Conservation (phyloP, 2,113 vertebrate species). For the Perca schrenkii region DNA sequence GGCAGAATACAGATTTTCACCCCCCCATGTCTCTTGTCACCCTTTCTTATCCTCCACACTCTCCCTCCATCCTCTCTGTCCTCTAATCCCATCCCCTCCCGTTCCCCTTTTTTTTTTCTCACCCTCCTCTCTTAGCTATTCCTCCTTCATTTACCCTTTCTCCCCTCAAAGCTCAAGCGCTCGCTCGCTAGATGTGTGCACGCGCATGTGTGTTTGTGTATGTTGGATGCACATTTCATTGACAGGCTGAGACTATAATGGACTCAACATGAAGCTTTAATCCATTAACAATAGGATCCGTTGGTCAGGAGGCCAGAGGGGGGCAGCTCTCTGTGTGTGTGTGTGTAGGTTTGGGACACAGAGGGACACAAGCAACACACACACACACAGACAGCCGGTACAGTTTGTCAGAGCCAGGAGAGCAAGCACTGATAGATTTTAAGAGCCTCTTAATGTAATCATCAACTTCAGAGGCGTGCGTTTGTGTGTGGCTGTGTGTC, state of each 20-base stretch:
- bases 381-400: constrained; percentile 8
- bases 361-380: background rate
- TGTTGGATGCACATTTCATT: constrained; percentile 85
- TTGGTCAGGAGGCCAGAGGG: constrained; percentile 75
- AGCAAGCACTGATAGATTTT: constrained; percentile 78
- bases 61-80: constrained; percentile 67
- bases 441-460: constrained; percentile 81
- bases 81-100: constrained; percentile 70
- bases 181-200: constrained; percentile 59
- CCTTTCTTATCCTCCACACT: constrained; percentile 70
- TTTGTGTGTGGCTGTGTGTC: constrained; percentile 56
- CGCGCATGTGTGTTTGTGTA: constrained; percentile 77
- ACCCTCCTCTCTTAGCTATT: constrained; percentile 56
- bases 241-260: constrained; percentile 82
- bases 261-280: constrained; percentile 84
- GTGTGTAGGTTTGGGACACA: background rate
- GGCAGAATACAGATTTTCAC: constrained; percentile 65
- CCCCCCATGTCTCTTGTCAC: constrained; percentile 62
- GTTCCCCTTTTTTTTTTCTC: constrained; percentile 53
- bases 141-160: constrained; percentile 79
- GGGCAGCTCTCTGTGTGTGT: constrained; percentile 19
- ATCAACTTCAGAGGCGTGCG: constrained; percentile 70
- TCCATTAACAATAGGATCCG: constrained; percentile 82
- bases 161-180: constrained; percentile 51
- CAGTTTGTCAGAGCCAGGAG: constrained; percentile 72